Conservation (phyloP, 2,797 vertebrate genomes). For the Adrianichthys oophorus region DNA sequence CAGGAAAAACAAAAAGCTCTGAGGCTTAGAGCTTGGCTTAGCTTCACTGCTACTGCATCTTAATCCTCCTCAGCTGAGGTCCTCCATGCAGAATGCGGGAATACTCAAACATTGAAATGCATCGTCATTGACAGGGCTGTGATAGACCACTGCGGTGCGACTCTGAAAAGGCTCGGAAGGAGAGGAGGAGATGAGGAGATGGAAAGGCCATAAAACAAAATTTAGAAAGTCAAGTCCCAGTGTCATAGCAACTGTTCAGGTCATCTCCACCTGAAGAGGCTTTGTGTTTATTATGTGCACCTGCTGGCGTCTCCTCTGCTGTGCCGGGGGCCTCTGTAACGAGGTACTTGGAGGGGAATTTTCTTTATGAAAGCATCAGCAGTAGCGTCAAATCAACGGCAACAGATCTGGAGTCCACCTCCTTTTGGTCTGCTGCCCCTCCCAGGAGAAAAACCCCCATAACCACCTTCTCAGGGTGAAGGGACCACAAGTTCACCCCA, state of each 20-base stretch:
- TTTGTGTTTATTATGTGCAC: background rate
- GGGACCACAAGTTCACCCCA: slow-evolving; percentile 11
- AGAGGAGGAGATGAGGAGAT: background rate
- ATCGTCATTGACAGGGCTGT: slow-evolving; percentile 18
- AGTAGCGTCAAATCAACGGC: slow-evolving; percentile 28
- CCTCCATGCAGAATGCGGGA: background rate
- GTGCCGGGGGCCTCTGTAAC: background rate
- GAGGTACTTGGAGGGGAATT: slow-evolving; percentile 2
- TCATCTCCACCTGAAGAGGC: slow-evolving; percentile 58
- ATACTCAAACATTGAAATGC: slow-evolving; percentile 4
- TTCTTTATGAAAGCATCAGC: slow-evolving; percentile 16
- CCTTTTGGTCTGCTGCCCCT: slow-evolving; percentile 19
- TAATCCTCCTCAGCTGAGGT: slow-evolving; percentile 4
- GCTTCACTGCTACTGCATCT: background rate
- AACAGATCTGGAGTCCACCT: slow-evolving; percentile 21
- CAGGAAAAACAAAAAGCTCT: too few species aligned
- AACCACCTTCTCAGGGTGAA: slow-evolving; percentile 20
- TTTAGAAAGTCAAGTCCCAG: slow-evolving; percentile 34
- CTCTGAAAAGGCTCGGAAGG: background rate
- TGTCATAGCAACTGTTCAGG: slow-evolving; percentile 67
- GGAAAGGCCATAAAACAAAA: too few species aligned
- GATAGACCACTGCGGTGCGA: background rate
- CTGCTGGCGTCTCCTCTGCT: slow-evolving; percentile 13
- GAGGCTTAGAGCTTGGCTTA: too few species aligned
- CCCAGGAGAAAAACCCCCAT: slow-evolving; percentile 22